A percentile compares a stretch with the other conserved stretches of the same genome.
These are phyloP conservation scores for Psix sp. DNA, from an alignment of 1,140 invertebrate genomes.

Conservation along the genomic window DNA sequence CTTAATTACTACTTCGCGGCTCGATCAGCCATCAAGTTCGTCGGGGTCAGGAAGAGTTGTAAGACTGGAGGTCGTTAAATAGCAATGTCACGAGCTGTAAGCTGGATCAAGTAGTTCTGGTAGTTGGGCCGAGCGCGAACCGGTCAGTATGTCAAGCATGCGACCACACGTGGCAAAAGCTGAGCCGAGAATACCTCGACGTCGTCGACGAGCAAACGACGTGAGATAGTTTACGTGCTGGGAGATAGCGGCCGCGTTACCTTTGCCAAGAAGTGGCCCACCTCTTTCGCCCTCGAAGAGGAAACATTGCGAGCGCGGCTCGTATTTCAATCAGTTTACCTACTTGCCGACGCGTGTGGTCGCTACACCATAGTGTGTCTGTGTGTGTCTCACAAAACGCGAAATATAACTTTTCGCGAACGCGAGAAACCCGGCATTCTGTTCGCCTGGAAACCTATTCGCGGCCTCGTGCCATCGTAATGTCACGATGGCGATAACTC, in stretches of 20 bases:
- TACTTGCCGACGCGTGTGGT: conserved; percentile 77
- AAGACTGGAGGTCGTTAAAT: conserved; percentile 51
- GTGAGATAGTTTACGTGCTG: conserved; percentile 18
- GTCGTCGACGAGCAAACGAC: conserved; percentile 8
- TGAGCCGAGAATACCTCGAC: conserved; percentile 20
- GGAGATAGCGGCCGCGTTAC: conserved; percentile 42
- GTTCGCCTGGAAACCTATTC: conserved; percentile 68
- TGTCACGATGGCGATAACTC: conserved; percentile 69
- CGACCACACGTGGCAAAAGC: conserved; percentile 56
- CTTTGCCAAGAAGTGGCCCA: conserved; percentile 36
- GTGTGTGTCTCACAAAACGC: conserved; percentile 47
- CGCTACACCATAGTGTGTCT: conserved; percentile 45
- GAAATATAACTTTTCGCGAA: conserved; percentile 39
- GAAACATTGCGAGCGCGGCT: conserved; percentile 66
- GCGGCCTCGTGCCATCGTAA: conserved; percentile 46
- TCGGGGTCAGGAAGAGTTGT: conserved; percentile 43
- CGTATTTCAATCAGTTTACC: conserved; percentile 77
- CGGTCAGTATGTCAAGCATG: conserved; percentile 59
- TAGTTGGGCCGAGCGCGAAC: conserved; percentile 53
- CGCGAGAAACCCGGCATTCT: conserved; percentile 48
- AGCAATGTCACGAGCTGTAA: conserved; percentile 43
- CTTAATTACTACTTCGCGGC: conserved; percentile 41
- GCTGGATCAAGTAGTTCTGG: conserved; percentile 49
- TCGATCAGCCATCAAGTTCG: conserved; percentile 27
- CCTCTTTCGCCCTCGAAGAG: conserved; percentile 40